Base-by-base conservation (phyloP, 2,113 vertebrate species). In the Pelodiscus sinensis region DNA sequence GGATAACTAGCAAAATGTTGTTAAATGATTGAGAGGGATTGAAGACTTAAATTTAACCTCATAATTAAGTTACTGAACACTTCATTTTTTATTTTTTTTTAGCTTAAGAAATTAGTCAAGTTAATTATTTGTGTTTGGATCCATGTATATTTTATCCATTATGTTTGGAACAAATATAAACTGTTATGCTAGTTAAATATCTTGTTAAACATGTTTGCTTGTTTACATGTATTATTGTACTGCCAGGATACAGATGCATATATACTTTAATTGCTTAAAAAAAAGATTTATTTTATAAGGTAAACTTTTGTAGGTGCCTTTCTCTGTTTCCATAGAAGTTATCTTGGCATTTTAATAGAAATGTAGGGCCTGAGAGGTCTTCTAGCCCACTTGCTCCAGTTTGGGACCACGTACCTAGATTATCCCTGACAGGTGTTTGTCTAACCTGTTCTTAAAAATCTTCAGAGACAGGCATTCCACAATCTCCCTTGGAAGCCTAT, bases 121-220 rank as follows among this genome's bases (percentile, higher is more conserved):
- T 90, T 91, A 86, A 89, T 90, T 83, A 86, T 92, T 96, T 85
- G 24, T 71, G 16, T 71, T 71, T 29, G 15, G n/a, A 71, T 35
- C 65, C 31, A 71, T 65, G 29, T 65, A 65, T 71, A 71, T 35
- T 50, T 77, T 77, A 3, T 19, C 73, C 18, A 65, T 1, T 24
- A 31, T 77, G 81, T 90, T 84, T 60, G 25, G 21, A 93, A n/a
- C 54, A 54, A 18, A 78, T 92, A 82, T 71, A 82, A 60, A 29
- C 35, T 57, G 14, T 56, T 56, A 44, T 80, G 38, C 35, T 73
- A 73, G n/a, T 73, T 71, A 44, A 77, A 77, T 50, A 50, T 77
- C 21, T 77, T 24, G 73, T 77, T 77, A 50, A 77, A 77, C 18
- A 4, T 13, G 3, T 51, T 24, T 80, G 3, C 55, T 24, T 80